Base-by-base conservation (phyloP, 2,113 vertebrate species). In the Platysternon megacephalum region DNA sequence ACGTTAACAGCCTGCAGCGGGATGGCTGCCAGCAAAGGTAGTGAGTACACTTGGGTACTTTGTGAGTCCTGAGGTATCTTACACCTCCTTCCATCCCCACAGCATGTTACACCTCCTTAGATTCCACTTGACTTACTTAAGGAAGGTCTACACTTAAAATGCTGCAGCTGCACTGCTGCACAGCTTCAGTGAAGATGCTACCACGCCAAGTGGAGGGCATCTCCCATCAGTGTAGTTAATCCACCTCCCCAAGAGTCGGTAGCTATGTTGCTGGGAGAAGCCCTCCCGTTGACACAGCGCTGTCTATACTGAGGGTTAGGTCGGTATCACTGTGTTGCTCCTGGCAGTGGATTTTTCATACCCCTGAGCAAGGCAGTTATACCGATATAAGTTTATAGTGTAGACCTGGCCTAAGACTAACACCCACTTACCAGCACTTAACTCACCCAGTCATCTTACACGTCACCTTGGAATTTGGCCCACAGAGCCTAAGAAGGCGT, bases 401-500 rank as follows among this genome's bases (percentile, higher is more conserved):
- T 39, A 72, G n/a, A 21, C n/a, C 8, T 72, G 65, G 21, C n/a
- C 65, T 72, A 72, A 72, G 65, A 39, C 61, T n/a, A 68, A 68
- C 3, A 76, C 3, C 9, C 10, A 81, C 52, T 82, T 89, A 42
- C 26, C 65, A 87, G 76, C 28, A 91, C 39, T 76, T 83, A 83
- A 82, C 51, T 92, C 39, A 44, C 13, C 83, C 0, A 7, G 21
- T 14, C 8, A 46, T 65, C 19, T 44, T 28, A 44, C 24, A 44
- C 39, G 6, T 42, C n/a, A 14, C 24, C 85, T 86, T n/a, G 72
- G 11, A 32, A 61, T 78, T 81, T 85, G 58, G 17, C 79, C 29
- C 80, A 61, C 10, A 14, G 35, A 94, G 87, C 29, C 1, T 2
- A 35, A 1, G 1, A 2, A 68, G 4, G 1, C 5, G 2, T 78